Percentiles rank a stretch among this genome's conserved stretches.
Conservation (phyloP, 1,140 invertebrate genomes). For the Macrobrachium rosenbergii region DNA sequence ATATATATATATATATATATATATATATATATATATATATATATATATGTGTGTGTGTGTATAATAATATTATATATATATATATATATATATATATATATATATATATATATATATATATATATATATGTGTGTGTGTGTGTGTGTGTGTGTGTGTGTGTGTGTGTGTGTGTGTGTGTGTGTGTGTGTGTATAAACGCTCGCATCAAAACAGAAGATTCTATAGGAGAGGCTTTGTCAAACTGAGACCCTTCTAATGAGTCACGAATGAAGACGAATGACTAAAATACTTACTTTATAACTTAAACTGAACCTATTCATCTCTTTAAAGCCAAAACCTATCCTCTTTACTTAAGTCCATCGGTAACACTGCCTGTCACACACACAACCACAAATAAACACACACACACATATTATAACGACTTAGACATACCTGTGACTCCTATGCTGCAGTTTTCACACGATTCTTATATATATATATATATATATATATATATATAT, state of each 20-base stretch:
- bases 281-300: too few species aligned
- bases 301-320: too few species aligned
- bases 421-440: not conserved
- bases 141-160: not conserved
- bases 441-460: not conserved
- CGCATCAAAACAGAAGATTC: too few species aligned
- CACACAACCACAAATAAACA: too few species aligned
- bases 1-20: slow-evolving; percentile 15
- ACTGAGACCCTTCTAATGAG: too few species aligned
- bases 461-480: not conserved
- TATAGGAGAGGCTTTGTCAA: too few species aligned
- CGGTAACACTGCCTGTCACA: not conserved
- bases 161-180: not conserved
- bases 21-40: slow-evolving; percentile 15
- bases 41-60: not conserved
- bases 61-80: slow-evolving; percentile 3
- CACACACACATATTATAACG: not conserved
- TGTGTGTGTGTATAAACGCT: not conserved
- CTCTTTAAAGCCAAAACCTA: too few species aligned
- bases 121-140: not conserved
- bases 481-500: too few species aligned
- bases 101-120: slow-evolving; percentile 22
- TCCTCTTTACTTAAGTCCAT: too few species aligned
- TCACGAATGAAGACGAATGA: too few species aligned
- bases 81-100: slow-evolving; percentile 5